Base-by-base conservation (phyloP, 1,140 invertebrate genomes). In the Drosophila kanapiae region DNA sequence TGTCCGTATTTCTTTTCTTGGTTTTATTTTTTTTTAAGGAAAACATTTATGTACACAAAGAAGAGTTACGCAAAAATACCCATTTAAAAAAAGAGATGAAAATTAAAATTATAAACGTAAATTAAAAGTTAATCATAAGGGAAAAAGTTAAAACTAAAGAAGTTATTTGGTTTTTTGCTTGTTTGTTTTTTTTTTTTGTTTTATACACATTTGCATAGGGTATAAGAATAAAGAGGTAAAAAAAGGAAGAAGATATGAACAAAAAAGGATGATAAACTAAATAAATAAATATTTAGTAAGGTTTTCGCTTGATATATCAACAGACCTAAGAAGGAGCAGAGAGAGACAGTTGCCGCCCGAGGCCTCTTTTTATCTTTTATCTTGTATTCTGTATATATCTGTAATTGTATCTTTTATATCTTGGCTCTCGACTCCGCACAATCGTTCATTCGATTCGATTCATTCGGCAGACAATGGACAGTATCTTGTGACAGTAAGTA, bases 31-130 rank as follows among this genome's bases (percentile, higher is more conserved):
- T 47, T 69, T 9, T 35, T 68, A 27, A 35, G 23, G 43, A 65
- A 69, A 69, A 74, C 70, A 79, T 65, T 69, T 79, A 86, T 86
- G 57, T 77, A 86, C 76, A 86, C 69, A 87, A 85, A 83, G 14
- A 75, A 70, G 27, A 84, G 59, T 61, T 65, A 84, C 59, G 51
- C 75, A 85, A 78, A 49, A 74, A 62, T 79, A 88, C 80, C 84
- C 84, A 87, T 83, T 81, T 57, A 81, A 68, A 67, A 67, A 54
- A 38, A 38, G 53, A 62, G 42, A 60, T 48, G 45, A 72, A 54
- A 80, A 42, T 62, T 43, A 72, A 42, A 42, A 57, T 40, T 38
- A 43, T 42, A 72, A 74, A 64, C 51, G 45, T 74, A 75, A 71
- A 69, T 42, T 23, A 76, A 77, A 68, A 69, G 31, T 60, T 49